Evolutionary conservation across 2,888 invertebrate genomes (phyloP).

Genomic region (Bhutanitis thaidina): DNA sequence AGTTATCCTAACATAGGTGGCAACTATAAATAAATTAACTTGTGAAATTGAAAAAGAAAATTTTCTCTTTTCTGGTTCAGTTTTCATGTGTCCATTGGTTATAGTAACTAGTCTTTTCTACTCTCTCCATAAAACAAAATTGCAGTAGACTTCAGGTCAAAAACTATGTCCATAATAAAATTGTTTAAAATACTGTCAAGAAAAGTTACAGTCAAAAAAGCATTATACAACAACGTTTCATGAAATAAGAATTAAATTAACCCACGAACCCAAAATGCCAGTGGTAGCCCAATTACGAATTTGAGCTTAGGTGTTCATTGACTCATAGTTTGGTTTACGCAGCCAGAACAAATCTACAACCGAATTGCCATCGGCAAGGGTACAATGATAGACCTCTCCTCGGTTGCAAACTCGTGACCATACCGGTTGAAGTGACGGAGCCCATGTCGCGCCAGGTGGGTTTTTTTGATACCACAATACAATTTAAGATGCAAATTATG

Average conservation of each 20-base stretch:
- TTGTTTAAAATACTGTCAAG: background rate
- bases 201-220: background rate
- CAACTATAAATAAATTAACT: background rate
- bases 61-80: background rate
- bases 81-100: constrained; percentile 7
- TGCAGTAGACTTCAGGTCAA: background rate
- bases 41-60: background rate
- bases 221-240: background rate
- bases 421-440: constrained; percentile 65
- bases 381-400: constrained; percentile 35
- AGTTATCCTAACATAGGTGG: background rate
- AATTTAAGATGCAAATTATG: constrained; percentile 25
- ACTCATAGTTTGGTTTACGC: constrained; percentile 6
- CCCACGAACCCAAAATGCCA: background rate
- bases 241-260: constrained; percentile 2
- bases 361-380: constrained; percentile 29
- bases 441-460: constrained; percentile 67
- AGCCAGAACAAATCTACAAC: constrained; percentile 22
- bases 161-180: background rate
- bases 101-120: constrained; percentile 52
- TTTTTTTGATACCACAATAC: constrained; percentile 56
- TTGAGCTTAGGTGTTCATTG: constrained; percentile 3
- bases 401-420: constrained; percentile 61
- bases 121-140: constrained; percentile 46
- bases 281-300: background rate